Evolutionary conservation across 1,140 invertebrate genomes (phyloP).

Genomic region (Drosophila bipectinata): DNA sequence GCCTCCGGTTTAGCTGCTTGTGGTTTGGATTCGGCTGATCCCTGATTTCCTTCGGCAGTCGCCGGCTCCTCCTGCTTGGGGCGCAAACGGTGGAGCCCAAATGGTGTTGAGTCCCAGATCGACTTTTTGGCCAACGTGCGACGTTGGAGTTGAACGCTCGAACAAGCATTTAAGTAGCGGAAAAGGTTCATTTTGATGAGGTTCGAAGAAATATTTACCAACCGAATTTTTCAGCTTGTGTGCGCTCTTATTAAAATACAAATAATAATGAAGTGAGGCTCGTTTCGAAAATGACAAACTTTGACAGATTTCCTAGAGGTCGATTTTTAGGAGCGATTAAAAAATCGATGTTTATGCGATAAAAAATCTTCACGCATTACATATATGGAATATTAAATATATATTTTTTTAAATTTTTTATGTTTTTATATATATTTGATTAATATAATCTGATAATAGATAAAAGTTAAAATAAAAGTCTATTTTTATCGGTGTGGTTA

Average conservation of each 20-base stretch:
- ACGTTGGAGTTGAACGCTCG: not conserved
- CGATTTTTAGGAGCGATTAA: not conserved
- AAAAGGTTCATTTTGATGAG: not conserved
- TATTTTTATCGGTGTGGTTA: not conserved
- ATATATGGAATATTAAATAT: no score
- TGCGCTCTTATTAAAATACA: not conserved
- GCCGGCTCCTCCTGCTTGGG: not conserved
- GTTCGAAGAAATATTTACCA: not conserved
- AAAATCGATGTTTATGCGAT: not conserved
- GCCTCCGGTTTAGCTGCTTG: not conserved
- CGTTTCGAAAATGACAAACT: conserved; percentile 1
- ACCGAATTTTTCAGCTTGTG: not conserved
- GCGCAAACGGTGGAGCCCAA: not conserved
- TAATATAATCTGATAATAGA: not conserved
- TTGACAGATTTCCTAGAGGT: not conserved
- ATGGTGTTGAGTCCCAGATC: conserved; percentile 12
- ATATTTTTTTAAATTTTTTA: not conserved
- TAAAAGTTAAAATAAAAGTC: not conserved
- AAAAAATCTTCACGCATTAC: not conserved
- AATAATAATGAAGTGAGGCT: not conserved
- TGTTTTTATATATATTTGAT: not conserved
- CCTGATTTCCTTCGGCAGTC: not conserved
- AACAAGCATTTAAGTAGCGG: not conserved
- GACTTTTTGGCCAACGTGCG: conserved; percentile 17
- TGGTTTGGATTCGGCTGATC: not conserved